These are phyloP conservation scores for Apostichopus californicus DNA, from an alignment of 35 echinoderm and acorn worm species.

Conservation along the genomic window DNA sequence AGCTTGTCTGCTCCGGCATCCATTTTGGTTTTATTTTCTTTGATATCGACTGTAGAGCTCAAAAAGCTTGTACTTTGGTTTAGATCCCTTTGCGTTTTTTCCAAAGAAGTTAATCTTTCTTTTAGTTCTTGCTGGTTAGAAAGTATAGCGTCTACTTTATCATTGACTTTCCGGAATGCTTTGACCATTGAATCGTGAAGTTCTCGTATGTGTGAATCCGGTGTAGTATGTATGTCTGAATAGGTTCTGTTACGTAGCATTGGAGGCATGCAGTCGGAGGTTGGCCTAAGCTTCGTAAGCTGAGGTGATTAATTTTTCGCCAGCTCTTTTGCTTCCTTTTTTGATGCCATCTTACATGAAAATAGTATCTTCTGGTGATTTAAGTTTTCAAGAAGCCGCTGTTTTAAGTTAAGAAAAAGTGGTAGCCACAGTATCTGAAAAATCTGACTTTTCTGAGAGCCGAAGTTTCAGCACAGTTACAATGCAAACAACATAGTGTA, in stretches of 20 bases:
- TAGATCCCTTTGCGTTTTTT: background rate
- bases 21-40: background rate
- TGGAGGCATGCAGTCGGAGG: background rate
- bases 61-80: background rate
- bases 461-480: background rate
- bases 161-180: background rate
- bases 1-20: background rate
- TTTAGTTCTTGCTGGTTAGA: too few species aligned
- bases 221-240: too few species aligned
- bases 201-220: background rate
- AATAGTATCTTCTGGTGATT: background rate
- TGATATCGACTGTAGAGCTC: background rate
- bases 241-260: too few species aligned
- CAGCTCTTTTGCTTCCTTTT: background rate
- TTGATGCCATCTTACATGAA: background rate
- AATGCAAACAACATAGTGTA: too few species aligned
- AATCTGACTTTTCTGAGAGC: background rate
- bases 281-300: background rate
- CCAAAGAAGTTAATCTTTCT: background rate
- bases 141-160: too few species aligned
- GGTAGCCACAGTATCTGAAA: background rate
- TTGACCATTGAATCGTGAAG: too few species aligned
- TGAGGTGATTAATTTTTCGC: background rate
- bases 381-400: background rate
- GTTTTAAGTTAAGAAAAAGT: background rate